These are phyloP conservation scores for Apoderus coryli DNA, from an alignment of 2,888 invertebrate genomes.

Conservation along the genomic window DNA sequence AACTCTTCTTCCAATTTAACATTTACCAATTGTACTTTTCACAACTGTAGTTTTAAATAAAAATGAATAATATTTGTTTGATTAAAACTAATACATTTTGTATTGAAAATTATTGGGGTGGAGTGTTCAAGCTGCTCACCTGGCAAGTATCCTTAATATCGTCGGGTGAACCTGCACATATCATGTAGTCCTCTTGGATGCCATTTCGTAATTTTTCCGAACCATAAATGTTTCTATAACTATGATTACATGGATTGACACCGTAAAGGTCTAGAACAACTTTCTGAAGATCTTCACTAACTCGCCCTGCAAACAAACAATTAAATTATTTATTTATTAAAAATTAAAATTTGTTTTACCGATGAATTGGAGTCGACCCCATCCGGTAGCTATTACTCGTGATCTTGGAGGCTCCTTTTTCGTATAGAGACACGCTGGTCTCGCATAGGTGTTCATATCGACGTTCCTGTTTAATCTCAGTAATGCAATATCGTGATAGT, in stretches of 20 bases:
- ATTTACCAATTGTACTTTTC: no score
- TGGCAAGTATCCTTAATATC: conserved; percentile 36
- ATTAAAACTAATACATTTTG: no score
- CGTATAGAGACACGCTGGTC: conserved; percentile 32
- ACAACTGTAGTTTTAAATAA: no score
- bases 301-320: no score
- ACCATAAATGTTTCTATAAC: conserved; percentile 20
- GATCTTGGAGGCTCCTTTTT: conserved; percentile 12
- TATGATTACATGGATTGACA: conserved; percentile 23
- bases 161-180: conserved; percentile 34
- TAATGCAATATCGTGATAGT: conserved; percentile 40
- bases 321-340: no score
- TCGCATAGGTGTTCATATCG: conserved; percentile 27
- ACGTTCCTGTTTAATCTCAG: conserved; percentile 30
- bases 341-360: conserved; percentile 26
- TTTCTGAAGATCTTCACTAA: no score
- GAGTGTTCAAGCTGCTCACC: no score
- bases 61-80: no score
- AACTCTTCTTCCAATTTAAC: no score
- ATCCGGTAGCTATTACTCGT: conserved; percentile 32
- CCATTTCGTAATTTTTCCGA: conserved; percentile 27
- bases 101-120: no score
- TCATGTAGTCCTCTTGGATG: conserved; percentile 28
- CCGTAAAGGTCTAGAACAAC: conserved; percentile 30
- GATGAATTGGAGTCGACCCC: conserved; percentile 29